Conservation (phyloP, 1,140 invertebrate genomes). For the Matsumurasca onukii region DNA sequence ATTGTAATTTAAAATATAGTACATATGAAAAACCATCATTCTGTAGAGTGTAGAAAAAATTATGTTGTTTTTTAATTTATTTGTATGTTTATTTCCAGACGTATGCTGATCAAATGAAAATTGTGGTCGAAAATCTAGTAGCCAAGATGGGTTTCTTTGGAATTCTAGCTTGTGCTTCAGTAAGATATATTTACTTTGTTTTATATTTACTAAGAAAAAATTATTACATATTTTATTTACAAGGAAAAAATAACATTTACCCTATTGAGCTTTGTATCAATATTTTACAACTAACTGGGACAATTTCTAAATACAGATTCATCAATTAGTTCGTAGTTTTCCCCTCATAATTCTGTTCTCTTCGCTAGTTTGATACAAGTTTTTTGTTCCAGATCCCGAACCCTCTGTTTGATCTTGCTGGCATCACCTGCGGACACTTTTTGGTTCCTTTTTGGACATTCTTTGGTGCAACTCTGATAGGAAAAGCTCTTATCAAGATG, state of each 20-base stretch:
- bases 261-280: no score
- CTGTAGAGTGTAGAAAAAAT: no score
- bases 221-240: no score
- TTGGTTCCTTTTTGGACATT: slow-evolving; percentile 99
- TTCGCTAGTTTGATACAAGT: no score
- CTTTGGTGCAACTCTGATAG: slow-evolving; percentile 97
- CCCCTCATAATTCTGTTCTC: no score
- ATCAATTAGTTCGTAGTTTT: no score
- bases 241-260: no score
- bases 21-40: no score
- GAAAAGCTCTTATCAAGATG: slow-evolving; percentile 99
- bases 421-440: slow-evolving; percentile 99
- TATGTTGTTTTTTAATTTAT: background rate
- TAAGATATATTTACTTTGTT: slow-evolving; percentile 99
- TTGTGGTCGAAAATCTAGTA: slow-evolving; percentile 89
- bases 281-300: no score
- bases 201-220: no score
- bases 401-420: slow-evolving; percentile 97
- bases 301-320: no score
- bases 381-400: slow-evolving; percentile 77
- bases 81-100: slow-evolving; percentile 53
- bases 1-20: no score
- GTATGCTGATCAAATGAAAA: slow-evolving; percentile 75
- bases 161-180: slow-evolving; percentile 95
- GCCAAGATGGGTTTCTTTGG: slow-evolving; percentile 96